A percentile compares a stretch with the other conserved stretches of the same genome.
Conservation (phyloP, 1,140 invertebrate species). For the Zaprionus ghesquierei region DNA sequence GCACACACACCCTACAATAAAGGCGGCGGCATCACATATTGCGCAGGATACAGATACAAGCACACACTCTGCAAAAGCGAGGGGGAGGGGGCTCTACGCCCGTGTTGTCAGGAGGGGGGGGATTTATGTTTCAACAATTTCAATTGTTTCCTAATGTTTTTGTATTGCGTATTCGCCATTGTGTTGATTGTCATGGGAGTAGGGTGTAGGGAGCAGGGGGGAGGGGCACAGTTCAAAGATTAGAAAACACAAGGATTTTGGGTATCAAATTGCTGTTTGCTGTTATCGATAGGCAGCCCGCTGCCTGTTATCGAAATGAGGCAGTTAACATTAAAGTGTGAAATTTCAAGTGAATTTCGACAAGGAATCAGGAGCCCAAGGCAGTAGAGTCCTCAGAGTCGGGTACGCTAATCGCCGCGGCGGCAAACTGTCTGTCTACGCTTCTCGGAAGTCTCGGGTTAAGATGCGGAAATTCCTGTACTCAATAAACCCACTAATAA, state of each 20-base stretch:
- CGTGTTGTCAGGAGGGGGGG: slow-evolving; percentile 22
- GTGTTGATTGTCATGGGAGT: slow-evolving; percentile 47
- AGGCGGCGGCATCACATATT: slow-evolving; percentile 62
- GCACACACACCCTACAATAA: slow-evolving; percentile 48
- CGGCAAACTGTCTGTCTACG: background rate
- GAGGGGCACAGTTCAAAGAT: slow-evolving; percentile 64
- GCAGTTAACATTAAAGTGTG: slow-evolving; percentile 66
- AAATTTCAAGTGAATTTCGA: slow-evolving; percentile 75
- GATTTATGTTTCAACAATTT: slow-evolving; percentile 77
- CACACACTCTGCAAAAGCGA: slow-evolving; percentile 1
- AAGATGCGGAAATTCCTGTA: slow-evolving; percentile 63
- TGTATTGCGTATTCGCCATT: slow-evolving; percentile 71
- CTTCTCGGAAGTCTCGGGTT: slow-evolving; percentile 70
- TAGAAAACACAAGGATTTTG: slow-evolving; percentile 30
- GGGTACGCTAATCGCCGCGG: slow-evolving; percentile 53
- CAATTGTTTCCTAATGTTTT: slow-evolving; percentile 78
- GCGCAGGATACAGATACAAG: slow-evolving; percentile 69
- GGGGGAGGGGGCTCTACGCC: background rate
- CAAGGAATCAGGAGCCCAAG: slow-evolving; percentile 35
- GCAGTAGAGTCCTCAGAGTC: background rate
- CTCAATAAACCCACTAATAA: slow-evolving; percentile 75
- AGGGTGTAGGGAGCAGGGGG: background rate
- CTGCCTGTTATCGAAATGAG: slow-evolving; percentile 10
- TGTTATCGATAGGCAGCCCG: slow-evolving; percentile 42
- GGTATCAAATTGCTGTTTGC: slow-evolving; percentile 61